Base-by-base conservation (phyloP, 1,140 invertebrate genomes). In the Drosophila miranda region DNA sequence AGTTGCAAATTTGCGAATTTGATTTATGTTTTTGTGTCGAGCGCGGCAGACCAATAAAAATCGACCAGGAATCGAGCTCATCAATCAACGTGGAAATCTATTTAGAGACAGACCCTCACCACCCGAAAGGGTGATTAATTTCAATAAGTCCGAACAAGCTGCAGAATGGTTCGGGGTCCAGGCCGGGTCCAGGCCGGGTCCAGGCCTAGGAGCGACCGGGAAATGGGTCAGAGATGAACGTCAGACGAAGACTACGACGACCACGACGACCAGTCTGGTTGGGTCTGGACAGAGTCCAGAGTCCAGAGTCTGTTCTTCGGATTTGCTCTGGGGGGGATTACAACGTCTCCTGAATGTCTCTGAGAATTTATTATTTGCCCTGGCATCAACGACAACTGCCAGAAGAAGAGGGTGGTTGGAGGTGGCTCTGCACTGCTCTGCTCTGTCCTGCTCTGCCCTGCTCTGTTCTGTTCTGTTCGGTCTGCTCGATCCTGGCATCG, bases 291-390 rank as follows among this genome's bases (percentile, higher is more conserved):
- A 23, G 13, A 19, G 26, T n/a, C 16, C 16, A 16, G 16, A 1
- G 28, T 28, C 48, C 30, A 23, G 11, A 8, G 8, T 11, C 21
- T 42, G 11, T 7, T 28, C 6, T 6, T 8, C 3, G 28, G 28
- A 30, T 30, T 30, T 6, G 51, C 49, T 54, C 64, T 66, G 61
- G 53, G 57, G 48, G 57, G 74, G 74, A 82, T 82, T 82, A 86
- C 81, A 86, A 75, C 75, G 82, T 87, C 82, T 87, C 82, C 82
- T 55, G 75, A 61, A 72, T 87, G 82, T 87, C 82, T 84, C 80
- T 75, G 62, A 66, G 77, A 84, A 87, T 87, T 87, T 87, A 87
- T 87, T 87, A 87, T 87, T 87, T 87, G 82, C 62, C 64, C 67
- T 87, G 59, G 56, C 57, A 81, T 75, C 78, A 77, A 78, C 80